Percentiles rank a stretch among this genome's conserved stretches.
Evolutionary conservation across 2,113 vertebrate genomes (phyloP).

Genomic region (Anoplopoma fimbria): DNA sequence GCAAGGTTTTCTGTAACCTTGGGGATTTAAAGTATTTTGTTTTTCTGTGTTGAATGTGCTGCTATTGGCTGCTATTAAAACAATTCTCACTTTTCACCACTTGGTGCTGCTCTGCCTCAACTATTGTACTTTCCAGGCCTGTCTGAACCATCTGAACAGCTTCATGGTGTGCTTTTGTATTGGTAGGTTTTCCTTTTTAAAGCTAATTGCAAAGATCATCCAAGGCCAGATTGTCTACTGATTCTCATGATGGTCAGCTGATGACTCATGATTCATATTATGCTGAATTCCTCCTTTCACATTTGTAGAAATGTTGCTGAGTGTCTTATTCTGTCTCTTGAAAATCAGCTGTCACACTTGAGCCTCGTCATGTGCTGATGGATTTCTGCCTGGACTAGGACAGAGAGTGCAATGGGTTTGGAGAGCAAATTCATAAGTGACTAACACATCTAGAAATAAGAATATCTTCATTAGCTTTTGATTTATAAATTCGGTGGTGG

Average conservation of each 20-base stretch:
- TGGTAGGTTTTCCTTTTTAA: neutral
- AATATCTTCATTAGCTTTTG: slow-evolving; percentile 44
- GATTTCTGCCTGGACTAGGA: slow-evolving; percentile 23
- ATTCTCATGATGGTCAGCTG: slow-evolving; percentile 36
- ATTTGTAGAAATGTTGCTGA: slow-evolving; percentile 10
- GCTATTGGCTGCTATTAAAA: neutral
- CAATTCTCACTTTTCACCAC: slow-evolving; percentile 38
- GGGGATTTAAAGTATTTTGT: neutral
- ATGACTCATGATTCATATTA: slow-evolving; percentile 28
- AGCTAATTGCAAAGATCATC: slow-evolving; percentile 11
- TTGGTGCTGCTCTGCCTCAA: slow-evolving; percentile 39
- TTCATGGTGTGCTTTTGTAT: neutral
- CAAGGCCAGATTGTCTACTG: neutral
- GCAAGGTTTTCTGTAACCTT: neutral
- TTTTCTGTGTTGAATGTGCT: neutral
- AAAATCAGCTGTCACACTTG: slow-evolving; percentile 8
- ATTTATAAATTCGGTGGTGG: slow-evolving; percentile 48
- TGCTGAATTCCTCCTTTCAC: slow-evolving; percentile 16
- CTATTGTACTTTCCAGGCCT: neutral
- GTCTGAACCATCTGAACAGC: neutral
- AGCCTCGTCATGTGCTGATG: slow-evolving; percentile 27
- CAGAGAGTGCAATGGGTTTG: slow-evolving; percentile 28
- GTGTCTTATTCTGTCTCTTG: slow-evolving; percentile 25
- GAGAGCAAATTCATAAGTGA: slow-evolving; percentile 31
- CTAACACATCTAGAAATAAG: slow-evolving; percentile 18